phyloP scores from a whole-genome alignment of 2,113 vertebrate genomes.

The Oenanthe melanoleuca region DNA sequence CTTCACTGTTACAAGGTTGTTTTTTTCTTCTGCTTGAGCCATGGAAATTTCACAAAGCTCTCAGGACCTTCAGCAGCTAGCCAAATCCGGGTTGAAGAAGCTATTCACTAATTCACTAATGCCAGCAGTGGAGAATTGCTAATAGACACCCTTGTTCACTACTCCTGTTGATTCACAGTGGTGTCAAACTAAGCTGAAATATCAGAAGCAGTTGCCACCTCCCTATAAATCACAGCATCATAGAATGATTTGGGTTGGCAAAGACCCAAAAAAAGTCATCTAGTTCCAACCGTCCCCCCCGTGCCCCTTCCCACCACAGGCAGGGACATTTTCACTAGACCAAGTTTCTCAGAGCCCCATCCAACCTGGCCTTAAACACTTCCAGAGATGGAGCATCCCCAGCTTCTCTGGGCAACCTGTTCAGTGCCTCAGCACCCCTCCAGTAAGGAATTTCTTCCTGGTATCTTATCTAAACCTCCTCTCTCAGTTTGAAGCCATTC shows the following conservation, averaged over 20 bases:
- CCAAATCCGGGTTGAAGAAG: neutral
- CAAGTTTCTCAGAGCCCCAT: neutral
- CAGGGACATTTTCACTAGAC: neutral
- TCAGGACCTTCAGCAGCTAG: neutral
- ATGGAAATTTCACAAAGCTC: neutral
- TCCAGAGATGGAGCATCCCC: neutral
- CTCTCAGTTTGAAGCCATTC: neutral
- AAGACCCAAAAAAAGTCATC: neutral
- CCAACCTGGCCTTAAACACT: neutral
- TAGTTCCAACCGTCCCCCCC: fast-evolving
- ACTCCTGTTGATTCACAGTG: neutral
- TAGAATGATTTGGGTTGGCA: neutral
- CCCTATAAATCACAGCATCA: neutral
- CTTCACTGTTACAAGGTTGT: neutral
- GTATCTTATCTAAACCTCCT: neutral
- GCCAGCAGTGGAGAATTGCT: neutral
- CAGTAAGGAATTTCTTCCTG: neutral
- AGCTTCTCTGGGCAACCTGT: neutral
- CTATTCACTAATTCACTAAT: neutral
- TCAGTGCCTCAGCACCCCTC: neutral
- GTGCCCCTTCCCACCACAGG: too few relatives aligned
- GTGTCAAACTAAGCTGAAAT: neutral
- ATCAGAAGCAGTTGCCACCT: neutral
- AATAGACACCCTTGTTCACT: neutral
- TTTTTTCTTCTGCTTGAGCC: neutral